Conservation (phyloP, 2,797 vertebrate genomes). For the Chromis chromis region DNA sequence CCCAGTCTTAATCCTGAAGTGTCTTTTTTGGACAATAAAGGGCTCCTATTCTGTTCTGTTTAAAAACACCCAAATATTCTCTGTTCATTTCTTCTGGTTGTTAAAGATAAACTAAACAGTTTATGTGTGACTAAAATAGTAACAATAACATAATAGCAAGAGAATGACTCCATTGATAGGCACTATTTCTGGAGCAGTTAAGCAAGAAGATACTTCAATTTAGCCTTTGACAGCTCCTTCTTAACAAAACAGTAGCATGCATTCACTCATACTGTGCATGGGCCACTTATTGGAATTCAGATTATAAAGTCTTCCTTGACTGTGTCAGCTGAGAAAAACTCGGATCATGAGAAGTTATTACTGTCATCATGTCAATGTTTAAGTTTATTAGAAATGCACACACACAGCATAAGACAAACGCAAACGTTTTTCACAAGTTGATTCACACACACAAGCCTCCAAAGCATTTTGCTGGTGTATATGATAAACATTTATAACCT, state of each 20-base stretch:
- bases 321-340: slow-evolving; percentile 8
- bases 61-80: background rate
- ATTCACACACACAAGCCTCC: too few species aligned
- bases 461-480: slow-evolving; percentile 53
- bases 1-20: slow-evolving; percentile 15
- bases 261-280: background rate
- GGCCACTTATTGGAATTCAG: background rate
- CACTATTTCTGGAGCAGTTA: slow-evolving; percentile 42
- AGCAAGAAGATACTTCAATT: slow-evolving; percentile 26
- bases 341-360: background rate
- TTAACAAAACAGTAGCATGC: background rate
- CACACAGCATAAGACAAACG: too few species aligned
- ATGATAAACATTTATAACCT: slow-evolving; percentile 77
- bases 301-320: background rate
- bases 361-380: background rate
- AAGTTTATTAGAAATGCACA: too few species aligned
- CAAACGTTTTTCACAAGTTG: too few species aligned
- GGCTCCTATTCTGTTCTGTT: background rate
- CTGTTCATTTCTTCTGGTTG: background rate
- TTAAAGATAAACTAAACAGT: slow-evolving; percentile 10
- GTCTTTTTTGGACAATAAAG: background rate
- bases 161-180: slow-evolving; percentile 29
- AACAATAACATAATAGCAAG: slow-evolving; percentile 33
- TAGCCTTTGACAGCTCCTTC: slow-evolving; percentile 7
- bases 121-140: slow-evolving; percentile 21